Percentiles rank a stretch among this genome's conserved stretches.
Conservation (phyloP, 2,113 vertebrate species). For the Panthera leo region DNA sequence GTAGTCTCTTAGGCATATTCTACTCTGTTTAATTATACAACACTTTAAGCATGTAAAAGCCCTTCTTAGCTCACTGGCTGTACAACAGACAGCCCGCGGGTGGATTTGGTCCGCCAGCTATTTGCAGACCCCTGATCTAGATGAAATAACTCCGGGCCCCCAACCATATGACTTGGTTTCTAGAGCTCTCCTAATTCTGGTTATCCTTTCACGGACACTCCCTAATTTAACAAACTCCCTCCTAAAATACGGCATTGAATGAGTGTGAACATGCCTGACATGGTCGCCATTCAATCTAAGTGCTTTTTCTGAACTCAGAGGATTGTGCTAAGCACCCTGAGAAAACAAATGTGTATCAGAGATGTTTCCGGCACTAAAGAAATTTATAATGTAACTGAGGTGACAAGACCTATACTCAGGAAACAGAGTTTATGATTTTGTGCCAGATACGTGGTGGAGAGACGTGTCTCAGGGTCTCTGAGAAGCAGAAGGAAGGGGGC, state of each 20-base stretch:
- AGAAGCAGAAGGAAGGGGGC: conserved; percentile 12
- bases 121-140: background rate
- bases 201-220: background rate
- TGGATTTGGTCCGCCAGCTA: background rate
- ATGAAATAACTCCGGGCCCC: background rate
- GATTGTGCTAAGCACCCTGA: background rate
- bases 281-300: fast-evolving
- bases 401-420: conserved; percentile 16
- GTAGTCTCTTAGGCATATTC: background rate
- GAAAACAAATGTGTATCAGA: background rate
- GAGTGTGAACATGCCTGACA: fast-evolving
- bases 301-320: background rate
- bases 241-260: background rate
- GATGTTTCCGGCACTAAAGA: background rate
- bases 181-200: conserved; percentile 8
- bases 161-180: background rate
- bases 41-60: background rate
- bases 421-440: background rate
- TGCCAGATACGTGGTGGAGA: background rate
- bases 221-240: background rate
- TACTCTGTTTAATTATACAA: background rate
- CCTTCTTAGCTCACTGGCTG: background rate
- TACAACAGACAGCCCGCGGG: background rate
- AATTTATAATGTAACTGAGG: background rate
- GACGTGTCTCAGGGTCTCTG: background rate